Evolutionary conservation across 2,888 invertebrate genomes (phyloP).

Genomic region (Hemistola chrysoprasaria): DNA sequence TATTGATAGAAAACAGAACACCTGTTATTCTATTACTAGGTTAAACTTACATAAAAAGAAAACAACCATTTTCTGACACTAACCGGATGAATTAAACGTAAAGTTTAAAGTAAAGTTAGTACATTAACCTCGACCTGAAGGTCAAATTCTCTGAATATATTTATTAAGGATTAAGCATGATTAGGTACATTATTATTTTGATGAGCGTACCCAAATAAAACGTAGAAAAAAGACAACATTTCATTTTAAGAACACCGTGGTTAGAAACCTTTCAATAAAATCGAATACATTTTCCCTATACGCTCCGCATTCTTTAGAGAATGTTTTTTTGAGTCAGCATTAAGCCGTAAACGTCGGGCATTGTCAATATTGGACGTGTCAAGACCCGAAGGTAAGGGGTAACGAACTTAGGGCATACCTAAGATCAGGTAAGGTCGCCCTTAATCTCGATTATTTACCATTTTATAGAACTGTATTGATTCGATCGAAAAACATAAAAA

Average conservation of each 20-base stretch:
- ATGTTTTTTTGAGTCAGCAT: slow-evolving; percentile 36
- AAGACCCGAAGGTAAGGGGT: slow-evolving; percentile 40
- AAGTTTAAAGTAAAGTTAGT: not conserved
- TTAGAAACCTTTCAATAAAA: slow-evolving; percentile 12
- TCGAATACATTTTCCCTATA: slow-evolving; percentile 34
- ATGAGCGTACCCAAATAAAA: not conserved
- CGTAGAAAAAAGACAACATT: not conserved
- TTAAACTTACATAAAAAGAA: slow-evolving; percentile 8
- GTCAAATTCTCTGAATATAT: slow-evolving; percentile 3
- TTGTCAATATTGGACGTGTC: slow-evolving; percentile 55
- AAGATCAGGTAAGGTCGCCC: slow-evolving; percentile 44
- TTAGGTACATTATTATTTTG: slow-evolving; percentile 1
- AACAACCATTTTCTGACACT: no score
- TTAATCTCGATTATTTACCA: slow-evolving; percentile 28
- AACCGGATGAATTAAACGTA: no score
- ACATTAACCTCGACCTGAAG: not conserved
- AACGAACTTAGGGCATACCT: slow-evolving; percentile 51
- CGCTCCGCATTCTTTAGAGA: slow-evolving; percentile 27
- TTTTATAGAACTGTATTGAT: not conserved
- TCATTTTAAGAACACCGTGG: not conserved
- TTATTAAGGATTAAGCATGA: slow-evolving; percentile 2
- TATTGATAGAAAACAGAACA: slow-evolving; percentile 15
- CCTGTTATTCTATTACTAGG: slow-evolving; percentile 24
- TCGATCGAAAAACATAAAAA: not conserved
- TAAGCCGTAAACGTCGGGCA: slow-evolving; percentile 49